Evolutionary conservation across 2,113 vertebrate genomes (phyloP).

Genomic region (Callopanchax toddi): DNA sequence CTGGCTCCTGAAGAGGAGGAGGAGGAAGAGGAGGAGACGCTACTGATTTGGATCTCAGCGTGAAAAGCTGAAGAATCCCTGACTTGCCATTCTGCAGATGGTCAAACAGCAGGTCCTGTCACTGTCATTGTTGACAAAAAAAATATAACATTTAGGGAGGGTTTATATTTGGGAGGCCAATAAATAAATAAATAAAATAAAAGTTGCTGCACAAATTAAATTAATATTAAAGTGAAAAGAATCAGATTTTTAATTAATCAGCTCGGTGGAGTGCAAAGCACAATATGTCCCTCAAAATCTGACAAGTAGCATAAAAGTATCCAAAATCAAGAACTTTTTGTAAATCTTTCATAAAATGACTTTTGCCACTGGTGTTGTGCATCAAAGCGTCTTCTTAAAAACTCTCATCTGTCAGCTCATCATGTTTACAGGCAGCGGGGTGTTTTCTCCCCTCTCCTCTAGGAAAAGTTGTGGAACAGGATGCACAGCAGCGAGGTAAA

Average conservation of each 20-base stretch:
- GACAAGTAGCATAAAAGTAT: not conserved
- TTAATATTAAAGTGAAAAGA: not conserved
- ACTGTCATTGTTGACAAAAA: slow-evolving; percentile 42
- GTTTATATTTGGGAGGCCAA: not conserved
- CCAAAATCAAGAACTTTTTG: not conserved
- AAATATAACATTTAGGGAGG: slow-evolving; percentile 28
- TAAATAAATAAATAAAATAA: slow-evolving; percentile 1
- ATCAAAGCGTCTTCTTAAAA: not conserved
- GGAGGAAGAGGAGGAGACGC: slow-evolving; percentile 25
- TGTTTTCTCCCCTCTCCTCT: not conserved
- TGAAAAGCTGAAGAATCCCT: slow-evolving; percentile 53
- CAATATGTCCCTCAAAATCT: not conserved
- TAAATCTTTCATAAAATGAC: not conserved
- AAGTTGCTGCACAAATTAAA: not conserved
- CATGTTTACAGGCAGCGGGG: slow-evolving; percentile 5
- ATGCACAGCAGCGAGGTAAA: slow-evolving; percentile 25
- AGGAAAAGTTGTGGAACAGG: slow-evolving; percentile 24
- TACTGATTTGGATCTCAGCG: slow-evolving; percentile 54
- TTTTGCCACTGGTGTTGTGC: not conserved
- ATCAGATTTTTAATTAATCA: not conserved
- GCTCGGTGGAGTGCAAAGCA: not conserved
- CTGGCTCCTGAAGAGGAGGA: slow-evolving; percentile 32
- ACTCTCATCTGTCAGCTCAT: slow-evolving; percentile 17
- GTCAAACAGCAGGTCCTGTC: slow-evolving; percentile 42
- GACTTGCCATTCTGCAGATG: slow-evolving; percentile 63